phyloP scores from a whole-genome alignment of 2,888 invertebrate species.

The Lepetodrilus schrolli region DNA sequence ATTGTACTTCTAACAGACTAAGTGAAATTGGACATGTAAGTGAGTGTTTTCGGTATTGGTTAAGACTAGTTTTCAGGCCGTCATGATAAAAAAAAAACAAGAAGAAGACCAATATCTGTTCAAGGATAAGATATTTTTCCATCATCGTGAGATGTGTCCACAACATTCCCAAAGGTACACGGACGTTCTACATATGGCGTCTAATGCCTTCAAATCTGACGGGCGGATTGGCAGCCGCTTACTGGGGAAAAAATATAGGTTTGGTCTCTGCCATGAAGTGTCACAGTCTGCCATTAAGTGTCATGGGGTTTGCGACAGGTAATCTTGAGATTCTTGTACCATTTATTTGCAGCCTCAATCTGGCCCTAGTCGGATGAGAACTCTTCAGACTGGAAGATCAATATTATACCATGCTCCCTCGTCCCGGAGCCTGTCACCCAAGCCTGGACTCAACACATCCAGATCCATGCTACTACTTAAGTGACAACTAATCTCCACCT shows the following conservation, averaged over 20 bases:
- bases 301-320: slow-evolving; percentile 4
- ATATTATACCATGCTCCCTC: not conserved
- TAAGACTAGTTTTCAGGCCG: too few species aligned
- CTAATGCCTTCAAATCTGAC: not conserved
- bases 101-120: not conserved
- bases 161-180: too few species aligned
- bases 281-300: not conserved
- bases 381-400: slow-evolving; percentile 15
- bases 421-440: not conserved
- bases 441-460: slow-evolving; percentile 14
- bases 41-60: too few species aligned
- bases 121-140: not conserved
- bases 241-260: slow-evolving; percentile 6
- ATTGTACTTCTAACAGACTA: too few species aligned
- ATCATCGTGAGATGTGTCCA: not conserved
- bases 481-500: slow-evolving; percentile 21
- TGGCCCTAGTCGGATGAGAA: not conserved
- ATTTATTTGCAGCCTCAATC: slow-evolving; percentile 3
- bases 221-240: not conserved
- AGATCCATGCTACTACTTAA: slow-evolving; percentile 8
- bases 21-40: too few species aligned
- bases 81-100: not conserved
- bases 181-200: too few species aligned
- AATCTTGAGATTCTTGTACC: slow-evolving; percentile 16
- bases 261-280: not conserved